Conservation (phyloP, 2,888 invertebrate genomes). For the Nebria brevicollis region DNA sequence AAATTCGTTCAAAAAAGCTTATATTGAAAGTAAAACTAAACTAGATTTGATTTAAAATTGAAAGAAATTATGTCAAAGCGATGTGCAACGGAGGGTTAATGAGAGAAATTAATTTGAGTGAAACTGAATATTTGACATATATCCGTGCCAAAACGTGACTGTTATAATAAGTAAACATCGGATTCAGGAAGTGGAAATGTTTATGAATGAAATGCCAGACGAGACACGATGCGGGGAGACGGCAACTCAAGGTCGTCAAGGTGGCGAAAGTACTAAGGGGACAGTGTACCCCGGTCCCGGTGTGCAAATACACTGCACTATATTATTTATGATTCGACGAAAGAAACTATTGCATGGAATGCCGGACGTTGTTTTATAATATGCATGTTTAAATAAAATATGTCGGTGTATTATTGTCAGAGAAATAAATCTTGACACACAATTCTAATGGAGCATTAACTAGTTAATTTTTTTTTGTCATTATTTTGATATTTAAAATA, state of each 20-base stretch:
- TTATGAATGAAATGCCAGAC: neutral
- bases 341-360: neutral
- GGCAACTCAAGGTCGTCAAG: slow-evolving; percentile 3
- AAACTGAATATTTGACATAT: neutral
- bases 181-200: neutral
- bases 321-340: neutral
- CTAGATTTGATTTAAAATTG: neutral
- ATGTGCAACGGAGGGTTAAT: too few relatives aligned
- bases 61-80: too few relatives aligned
- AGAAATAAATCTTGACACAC: neutral
- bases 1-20: too few relatives aligned
- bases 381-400: neutral
- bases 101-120: neutral
- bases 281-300: neutral
- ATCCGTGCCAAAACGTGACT: neutral
- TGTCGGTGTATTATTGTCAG: neutral
- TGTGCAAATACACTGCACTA: slow-evolving; percentile 6
- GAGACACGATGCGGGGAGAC: slow-evolving; percentile 2
- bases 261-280: slow-evolving; percentile 5
- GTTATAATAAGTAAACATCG: neutral
- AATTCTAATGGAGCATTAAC: neutral
- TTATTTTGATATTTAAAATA: too few relatives aligned
- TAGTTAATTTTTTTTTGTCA: neutral
- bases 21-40: neutral
- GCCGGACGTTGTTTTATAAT: neutral